Evolutionary conservation across 92 coral and sea anemone species (phyloP).

Genomic region (Porites divaricata): DNA sequence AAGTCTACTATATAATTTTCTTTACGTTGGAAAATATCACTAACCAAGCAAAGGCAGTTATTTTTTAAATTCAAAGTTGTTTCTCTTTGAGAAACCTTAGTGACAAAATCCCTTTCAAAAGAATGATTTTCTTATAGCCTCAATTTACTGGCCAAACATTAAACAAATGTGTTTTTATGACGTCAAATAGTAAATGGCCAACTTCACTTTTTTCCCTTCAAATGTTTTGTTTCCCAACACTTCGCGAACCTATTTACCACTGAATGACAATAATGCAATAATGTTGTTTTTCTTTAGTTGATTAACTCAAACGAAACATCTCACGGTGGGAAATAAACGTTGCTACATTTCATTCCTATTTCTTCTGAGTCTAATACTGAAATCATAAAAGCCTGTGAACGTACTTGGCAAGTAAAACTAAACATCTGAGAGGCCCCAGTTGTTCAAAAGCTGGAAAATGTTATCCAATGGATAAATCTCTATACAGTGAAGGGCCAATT

Average conservation of each 20-base stretch:
- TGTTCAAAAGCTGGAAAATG: too few species aligned
- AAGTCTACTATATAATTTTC: not conserved
- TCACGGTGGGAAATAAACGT: too few species aligned
- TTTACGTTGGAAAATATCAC: not conserved
- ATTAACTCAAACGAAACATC: too few species aligned
- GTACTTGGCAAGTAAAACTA: too few species aligned
- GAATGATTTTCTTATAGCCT: conserved; percentile 20
- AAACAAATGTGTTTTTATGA: not conserved
- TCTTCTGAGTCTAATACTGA: too few species aligned
- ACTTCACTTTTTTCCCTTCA: not conserved
- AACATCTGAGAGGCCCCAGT: too few species aligned
- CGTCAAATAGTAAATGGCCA: conserved; percentile 11
- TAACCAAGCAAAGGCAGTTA: not conserved
- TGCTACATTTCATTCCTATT: too few species aligned
- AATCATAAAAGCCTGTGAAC: too few species aligned
- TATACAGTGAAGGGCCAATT: too few species aligned
- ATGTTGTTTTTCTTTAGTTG: too few species aligned
- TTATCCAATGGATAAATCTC: too few species aligned
- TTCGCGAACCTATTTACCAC: not conserved
- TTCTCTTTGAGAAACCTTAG: conserved; percentile 6
- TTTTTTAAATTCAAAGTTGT: not conserved
- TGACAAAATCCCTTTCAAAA: conserved; percentile 21
- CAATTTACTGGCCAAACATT: not conserved
- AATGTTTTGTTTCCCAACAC: too few species aligned
- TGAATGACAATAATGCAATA: not conserved